phyloP scores from a whole-genome alignment of 2,113 vertebrate genomes.

The Alaudala cheleensis region DNA sequence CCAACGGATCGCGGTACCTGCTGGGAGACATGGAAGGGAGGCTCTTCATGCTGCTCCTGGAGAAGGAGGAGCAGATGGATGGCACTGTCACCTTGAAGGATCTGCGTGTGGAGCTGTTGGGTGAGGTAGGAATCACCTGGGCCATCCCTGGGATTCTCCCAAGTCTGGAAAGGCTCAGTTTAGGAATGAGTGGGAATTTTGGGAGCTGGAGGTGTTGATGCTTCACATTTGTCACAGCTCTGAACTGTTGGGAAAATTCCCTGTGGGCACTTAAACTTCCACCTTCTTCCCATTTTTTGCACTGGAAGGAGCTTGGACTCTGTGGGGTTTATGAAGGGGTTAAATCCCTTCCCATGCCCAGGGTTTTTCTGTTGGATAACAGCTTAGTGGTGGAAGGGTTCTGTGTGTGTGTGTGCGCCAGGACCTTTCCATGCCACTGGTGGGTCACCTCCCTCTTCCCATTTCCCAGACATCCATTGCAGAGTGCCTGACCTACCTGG shows the following conservation, averaged over 20 bases:
- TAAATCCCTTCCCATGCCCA: neutral
- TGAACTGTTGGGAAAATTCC: neutral
- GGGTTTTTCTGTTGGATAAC: neutral
- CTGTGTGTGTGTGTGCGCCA: neutral
- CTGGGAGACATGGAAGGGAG: conserved; percentile 98
- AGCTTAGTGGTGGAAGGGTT: neutral
- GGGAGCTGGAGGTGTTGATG: fast-evolving
- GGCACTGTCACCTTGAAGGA: conserved; percentile 93
- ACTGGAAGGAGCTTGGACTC: neutral
- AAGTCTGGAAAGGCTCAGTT: fast-evolving
- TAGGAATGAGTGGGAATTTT: neutral
- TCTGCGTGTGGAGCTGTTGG: conserved; percentile 92
- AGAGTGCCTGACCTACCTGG: conserved; percentile 95
- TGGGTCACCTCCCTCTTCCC: neutral
- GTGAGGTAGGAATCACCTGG: conserved; percentile 81
- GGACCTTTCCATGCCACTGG: neutral
- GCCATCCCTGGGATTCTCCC: neutral
- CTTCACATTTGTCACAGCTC: neutral
- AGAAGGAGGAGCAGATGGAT: conserved; percentile 98
- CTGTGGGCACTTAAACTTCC: no score
- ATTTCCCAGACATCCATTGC: conserved; percentile 91
- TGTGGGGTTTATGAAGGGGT: neutral
- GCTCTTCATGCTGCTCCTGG: conserved; percentile 96
- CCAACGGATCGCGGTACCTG: conserved; percentile 93
- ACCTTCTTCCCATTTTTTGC: neutral